Evolutionary conservation across 2,888 invertebrate species (phyloP), one percentile per base, ranked within the genome.

Genomic region (Miltochrista miniata): DNA sequence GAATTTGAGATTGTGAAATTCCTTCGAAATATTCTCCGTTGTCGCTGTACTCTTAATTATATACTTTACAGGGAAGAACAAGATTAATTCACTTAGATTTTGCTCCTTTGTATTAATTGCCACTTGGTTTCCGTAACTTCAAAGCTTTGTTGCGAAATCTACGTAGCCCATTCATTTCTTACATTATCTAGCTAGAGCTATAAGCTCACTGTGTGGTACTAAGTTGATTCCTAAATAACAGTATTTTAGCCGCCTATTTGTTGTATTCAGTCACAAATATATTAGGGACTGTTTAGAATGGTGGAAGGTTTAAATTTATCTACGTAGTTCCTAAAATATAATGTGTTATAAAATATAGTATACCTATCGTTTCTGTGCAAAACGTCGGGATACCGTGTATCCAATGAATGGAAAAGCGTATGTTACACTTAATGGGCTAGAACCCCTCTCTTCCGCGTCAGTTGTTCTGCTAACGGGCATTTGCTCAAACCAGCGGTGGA

Each of bases 401-500:
- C n/a, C 38, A 38, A 38, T 34, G 36, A 52, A 48, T 53, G 39
- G 46, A 56, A 58, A 61, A 57, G 51, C 50, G 48, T 42, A 46
- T 56, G 60, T 68, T 64, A 61, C 64, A 65, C 58, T 45, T 60
- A 63, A 65, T 63, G 59, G 64, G 58, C 54, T 65, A 54, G 56
- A 61, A 64, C 62, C 66, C 64, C 63, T 64, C 63, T 64, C 63
- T 76, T 76, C 65, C 72, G 63, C 72, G 53, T 64, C 68, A 64
- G 52, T 68, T 59, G 54, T 49, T 70, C 15, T 50, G 42, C 54
- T 68, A 74, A 71, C 69, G 63, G 72, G 57, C 54, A 61, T 57
- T 64, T 59, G 42, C 55, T 51, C 52, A 59, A 58, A 63, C 47
- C 47, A 11, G 31, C 31, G 41, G 49, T 37, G 54, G 44, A 56